These are phyloP conservation scores for Amphiprion clarkii DNA, from an alignment of 2,797 vertebrate species.

Conservation along the genomic window DNA sequence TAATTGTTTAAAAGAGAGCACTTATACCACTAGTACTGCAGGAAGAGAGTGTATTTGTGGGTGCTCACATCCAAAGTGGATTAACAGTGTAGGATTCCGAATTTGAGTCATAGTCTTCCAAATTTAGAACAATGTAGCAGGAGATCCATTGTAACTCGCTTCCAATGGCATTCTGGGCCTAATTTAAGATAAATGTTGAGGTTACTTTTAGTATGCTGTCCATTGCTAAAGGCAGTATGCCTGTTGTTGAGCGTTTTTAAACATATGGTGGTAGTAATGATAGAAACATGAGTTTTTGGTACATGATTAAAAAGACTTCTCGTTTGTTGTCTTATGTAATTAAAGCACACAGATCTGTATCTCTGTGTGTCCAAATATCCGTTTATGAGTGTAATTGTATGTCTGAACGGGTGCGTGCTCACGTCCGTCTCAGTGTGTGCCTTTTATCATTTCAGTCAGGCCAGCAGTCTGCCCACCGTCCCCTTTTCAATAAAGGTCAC, in stretches of 20 bases:
- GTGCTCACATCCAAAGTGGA: too few relatives aligned
- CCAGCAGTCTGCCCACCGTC: slow-evolving; percentile 38
- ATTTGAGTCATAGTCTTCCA: too few relatives aligned
- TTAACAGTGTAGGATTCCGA: too few relatives aligned
- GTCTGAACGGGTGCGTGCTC: slow-evolving; percentile 15
- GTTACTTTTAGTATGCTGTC: not conserved
- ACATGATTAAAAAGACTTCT: too few relatives aligned
- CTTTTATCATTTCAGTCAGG: slow-evolving; percentile 64
- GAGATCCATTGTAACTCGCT: too few relatives aligned
- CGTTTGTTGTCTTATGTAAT: too few relatives aligned
- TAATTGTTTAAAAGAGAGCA: too few relatives aligned
- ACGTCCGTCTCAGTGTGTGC: slow-evolving; percentile 12
- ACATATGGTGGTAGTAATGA: not conserved
- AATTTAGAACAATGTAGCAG: too few relatives aligned
- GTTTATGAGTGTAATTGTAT: not conserved
- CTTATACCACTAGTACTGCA: too few relatives aligned
- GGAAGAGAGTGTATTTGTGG: too few relatives aligned
- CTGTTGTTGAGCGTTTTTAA: not conserved
- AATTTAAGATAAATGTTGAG: not conserved
- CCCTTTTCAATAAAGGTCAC: slow-evolving; percentile 71
- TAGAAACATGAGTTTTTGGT: not conserved
- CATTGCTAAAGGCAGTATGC: not conserved
- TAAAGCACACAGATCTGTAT: not conserved
- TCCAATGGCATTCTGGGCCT: too few relatives aligned
- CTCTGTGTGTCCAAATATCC: slow-evolving; percentile 1